Percentiles rank a stretch among this genome's conserved stretches.
Evolutionary conservation across 2,797 vertebrate genomes (phyloP).

Genomic region (Ctenosaura bakeri): DNA sequence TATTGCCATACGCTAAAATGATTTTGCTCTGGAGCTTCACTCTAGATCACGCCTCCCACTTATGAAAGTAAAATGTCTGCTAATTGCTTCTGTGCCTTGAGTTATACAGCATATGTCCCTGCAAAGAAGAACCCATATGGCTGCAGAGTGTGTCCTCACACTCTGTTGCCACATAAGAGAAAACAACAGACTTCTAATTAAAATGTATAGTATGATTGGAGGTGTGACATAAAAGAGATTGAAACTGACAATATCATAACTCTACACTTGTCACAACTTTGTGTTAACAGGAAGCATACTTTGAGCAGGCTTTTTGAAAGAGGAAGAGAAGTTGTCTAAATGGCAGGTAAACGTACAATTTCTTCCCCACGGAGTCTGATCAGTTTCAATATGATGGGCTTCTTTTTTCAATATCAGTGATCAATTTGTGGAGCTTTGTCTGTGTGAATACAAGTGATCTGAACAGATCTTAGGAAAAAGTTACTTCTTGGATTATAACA

Average conservation of each 20-base stretch:
- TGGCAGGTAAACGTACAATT: conserved; percentile 34
- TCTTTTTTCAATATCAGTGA: conserved; percentile 10
- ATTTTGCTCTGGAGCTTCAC: conserved; percentile 57
- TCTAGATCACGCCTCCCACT: conserved; percentile 67
- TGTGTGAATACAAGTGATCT: not conserved
- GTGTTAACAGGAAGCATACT: conserved; percentile 2
- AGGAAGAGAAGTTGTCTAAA: conserved; percentile 25
- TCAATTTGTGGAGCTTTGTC: not conserved
- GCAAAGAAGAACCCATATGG: conserved; percentile 70
- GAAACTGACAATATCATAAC: conserved; percentile 54
- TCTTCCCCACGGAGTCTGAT: not conserved
- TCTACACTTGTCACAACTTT: conserved; percentile 57
- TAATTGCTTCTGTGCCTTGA: conserved; percentile 74
- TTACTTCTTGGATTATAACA: too few species aligned
- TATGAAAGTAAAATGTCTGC: conserved; percentile 55
- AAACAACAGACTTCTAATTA: conserved; percentile 69
- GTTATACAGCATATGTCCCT: conserved; percentile 73
- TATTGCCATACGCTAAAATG: conserved; percentile 57
- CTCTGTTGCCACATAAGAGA: conserved; percentile 62
- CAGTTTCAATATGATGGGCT: not conserved
- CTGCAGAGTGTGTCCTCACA: conserved; percentile 68
- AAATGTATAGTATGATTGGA: conserved; percentile 57
- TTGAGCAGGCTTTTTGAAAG: conserved; percentile 41
- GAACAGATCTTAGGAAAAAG: not conserved
- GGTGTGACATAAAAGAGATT: conserved; percentile 62